Evolutionary conservation across 2,797 vertebrate species (phyloP), one percentile per base, ranked within the genome.

Genomic region (Corythornis leucogaster): DNA sequence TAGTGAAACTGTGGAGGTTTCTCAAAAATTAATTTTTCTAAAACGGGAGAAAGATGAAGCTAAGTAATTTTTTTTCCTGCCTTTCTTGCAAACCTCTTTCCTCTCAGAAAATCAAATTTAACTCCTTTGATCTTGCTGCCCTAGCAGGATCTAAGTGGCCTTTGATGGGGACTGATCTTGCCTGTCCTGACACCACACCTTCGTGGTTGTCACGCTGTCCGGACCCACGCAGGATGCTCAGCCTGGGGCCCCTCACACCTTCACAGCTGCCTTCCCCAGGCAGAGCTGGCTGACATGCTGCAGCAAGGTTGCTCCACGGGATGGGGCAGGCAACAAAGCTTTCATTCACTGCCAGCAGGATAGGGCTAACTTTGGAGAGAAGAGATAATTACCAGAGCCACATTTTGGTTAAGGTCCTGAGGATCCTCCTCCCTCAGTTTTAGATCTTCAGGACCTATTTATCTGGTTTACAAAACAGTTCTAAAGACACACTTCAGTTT

Each of bases 11-110:
- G 70, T 75, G 77, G 92, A 88, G 80, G 81, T 83, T 96, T 91
- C 95, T 96, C 62, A 93, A 81, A 95, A 96, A 94, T 91, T 91
- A 94, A 87, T 95, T 94, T 92, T 91, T 93, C 83, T 92, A 70
- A 92, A 96, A 95, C 82, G 90, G 87, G 89, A 94, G 89, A 95
- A 96, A 93, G 88, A 92, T 90, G 87, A 94, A 87, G 79, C 76
- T 64, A 17, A 77, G 69, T 61, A 48, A 68, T 94, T 95, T 94
- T 91, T 86, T 86, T 77, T 67, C 50, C 70, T 69, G 40, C 45
- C 53, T 63, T 30, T 24, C 46, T 85, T 55, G 48, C 75, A 87
- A 83, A 19, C 24, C 14, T 79, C 57, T 90, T 93, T 67, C 51
- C 55, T 80, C 9, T 0, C 9, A 75, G 43, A 30, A 59, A 80